Conservation (phyloP, 2,113 vertebrate genomes). For the Heterochromis multidens region DNA sequence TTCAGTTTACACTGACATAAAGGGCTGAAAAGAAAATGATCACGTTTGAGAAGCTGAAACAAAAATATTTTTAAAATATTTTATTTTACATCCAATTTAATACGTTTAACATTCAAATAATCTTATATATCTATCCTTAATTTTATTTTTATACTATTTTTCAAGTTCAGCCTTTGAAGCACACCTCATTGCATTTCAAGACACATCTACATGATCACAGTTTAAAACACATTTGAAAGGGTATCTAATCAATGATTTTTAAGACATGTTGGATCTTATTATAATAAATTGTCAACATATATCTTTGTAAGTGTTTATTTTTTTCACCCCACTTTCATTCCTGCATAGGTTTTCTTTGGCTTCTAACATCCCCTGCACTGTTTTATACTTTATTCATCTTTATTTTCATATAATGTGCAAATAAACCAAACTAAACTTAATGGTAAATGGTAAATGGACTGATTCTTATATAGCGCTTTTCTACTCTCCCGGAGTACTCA, state of each 20-base stretch:
- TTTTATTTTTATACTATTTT: background rate
- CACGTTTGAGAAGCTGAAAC: background rate
- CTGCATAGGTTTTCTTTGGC: background rate
- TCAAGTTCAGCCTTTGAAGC: rapidly evolving
- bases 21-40: background rate
- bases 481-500: too few relatives aligned
- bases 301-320: too few relatives aligned
- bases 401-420: background rate
- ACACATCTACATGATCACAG: rapidly evolving
- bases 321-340: background rate
- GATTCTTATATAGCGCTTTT: too few relatives aligned
- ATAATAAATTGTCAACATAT: background rate
- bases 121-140: background rate
- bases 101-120: background rate
- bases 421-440: background rate
- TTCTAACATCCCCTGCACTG: background rate
- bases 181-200: background rate
- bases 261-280: rapidly evolving
- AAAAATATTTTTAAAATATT: background rate
- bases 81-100: background rate
- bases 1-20: background rate
- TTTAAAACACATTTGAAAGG: background rate
- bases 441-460: too few relatives aligned
- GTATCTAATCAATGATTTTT: background rate
- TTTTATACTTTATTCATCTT: background rate